Evolutionary conservation across 2,888 invertebrate genomes (phyloP).

Genomic region (Ceriagrion tenellum): DNA sequence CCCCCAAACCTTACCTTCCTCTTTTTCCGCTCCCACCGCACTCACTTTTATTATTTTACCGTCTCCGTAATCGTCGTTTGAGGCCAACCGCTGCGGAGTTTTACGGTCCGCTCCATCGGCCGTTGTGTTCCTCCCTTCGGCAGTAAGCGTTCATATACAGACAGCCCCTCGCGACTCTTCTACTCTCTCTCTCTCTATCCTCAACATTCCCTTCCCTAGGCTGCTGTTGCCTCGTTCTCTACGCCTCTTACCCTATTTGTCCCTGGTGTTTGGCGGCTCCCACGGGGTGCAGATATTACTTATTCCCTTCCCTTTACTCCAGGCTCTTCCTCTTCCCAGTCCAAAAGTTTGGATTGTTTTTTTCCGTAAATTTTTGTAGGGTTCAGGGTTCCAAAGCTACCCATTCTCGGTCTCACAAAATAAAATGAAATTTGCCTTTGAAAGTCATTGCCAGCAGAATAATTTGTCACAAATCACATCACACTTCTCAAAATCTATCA

Average conservation of each 20-base stretch:
- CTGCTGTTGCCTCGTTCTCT: background rate
- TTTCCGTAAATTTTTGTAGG: background rate
- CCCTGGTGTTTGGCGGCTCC: background rate
- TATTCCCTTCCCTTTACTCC: background rate
- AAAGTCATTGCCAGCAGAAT: too few species aligned
- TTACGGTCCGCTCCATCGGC: slow-evolving; percentile 49
- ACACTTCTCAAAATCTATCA: too few species aligned
- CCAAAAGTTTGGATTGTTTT: background rate
- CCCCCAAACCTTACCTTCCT: background rate
- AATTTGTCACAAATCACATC: too few species aligned
- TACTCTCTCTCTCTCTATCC: background rate
- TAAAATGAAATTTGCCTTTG: too few species aligned
- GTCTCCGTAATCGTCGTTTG: slow-evolving; percentile 57
- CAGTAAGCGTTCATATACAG: background rate
- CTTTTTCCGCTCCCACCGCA: background rate
- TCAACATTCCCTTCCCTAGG: background rate
- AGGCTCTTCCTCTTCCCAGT: background rate
- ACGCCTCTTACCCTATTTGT: too few species aligned
- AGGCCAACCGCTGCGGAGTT: slow-evolving; percentile 60
- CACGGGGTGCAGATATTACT: background rate
- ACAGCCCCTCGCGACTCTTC: background rate
- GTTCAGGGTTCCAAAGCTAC: too few species aligned
- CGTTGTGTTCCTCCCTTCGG: background rate
- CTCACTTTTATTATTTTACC: slow-evolving; percentile 61
- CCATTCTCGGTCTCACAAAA: too few species aligned